Base-by-base conservation (phyloP, 2,797 vertebrate species). In the Scleropages formosus region DNA sequence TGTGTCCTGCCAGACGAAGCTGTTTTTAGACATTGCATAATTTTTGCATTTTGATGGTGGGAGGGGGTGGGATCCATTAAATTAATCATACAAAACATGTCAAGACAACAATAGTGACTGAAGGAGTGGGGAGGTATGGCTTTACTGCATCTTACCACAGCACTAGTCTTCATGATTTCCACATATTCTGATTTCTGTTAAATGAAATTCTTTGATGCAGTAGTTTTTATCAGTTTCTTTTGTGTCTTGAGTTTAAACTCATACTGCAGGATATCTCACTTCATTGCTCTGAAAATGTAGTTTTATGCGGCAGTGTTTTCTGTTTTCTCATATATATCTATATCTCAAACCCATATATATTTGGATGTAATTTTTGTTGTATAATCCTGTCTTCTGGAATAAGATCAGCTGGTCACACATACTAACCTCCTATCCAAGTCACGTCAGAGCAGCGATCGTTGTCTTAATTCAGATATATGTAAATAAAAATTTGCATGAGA, bases 381-480 rank as follows among this genome's bases (percentile, higher is more conserved):
- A n/a, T 20, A 12, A 15, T 66, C 8, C 15, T 58, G 16, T 18
- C 49, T 15, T n/a, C 27, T 39, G n/a, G 9, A 16, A 16, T n/a
- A 69, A 74, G 31, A 9, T n/a, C 59, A 56, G 20, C 18, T 46
- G 71, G 46, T 27, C 64, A 64, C 71, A 15, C 26, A 69, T 16
- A 72, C 49, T 60, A 2, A 15, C 22, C 16, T 31, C 20, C 15
- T 12, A 18, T 63, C 39, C 24, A 26, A 44, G 26, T 59, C 65
- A 46, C 12, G 16, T 75, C 72, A 27, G 59, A 47, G 27, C 65
- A 8, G 20, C 18, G 20, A 73, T 46, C 26, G 71, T 75, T 80
- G 78, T 78, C 69, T 73, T 78, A 72, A 77, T 79, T 74, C 71
- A 63, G 75, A 64, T 76, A 63, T 80, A 80, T 80, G 67, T 67